phyloP scores from a whole-genome alignment of 1,140 invertebrate genomes.

The Mesaphorura yosii region DNA sequence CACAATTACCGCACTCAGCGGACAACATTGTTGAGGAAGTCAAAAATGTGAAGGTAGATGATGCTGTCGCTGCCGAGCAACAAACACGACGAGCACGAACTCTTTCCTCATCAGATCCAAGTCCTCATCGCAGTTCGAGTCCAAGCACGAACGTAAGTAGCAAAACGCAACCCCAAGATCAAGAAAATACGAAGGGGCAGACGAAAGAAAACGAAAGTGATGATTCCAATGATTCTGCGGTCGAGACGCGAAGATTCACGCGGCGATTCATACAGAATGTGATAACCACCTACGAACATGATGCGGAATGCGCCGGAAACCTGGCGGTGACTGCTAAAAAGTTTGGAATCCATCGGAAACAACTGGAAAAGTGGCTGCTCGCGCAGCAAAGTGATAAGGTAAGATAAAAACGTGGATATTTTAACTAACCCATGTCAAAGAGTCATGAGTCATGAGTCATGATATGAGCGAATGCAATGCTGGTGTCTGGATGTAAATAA shows the following conservation, averaged over 20 bases:
- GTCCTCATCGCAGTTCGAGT: slow-evolving; percentile 10
- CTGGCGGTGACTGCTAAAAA: slow-evolving; percentile 72
- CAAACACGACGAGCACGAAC: slow-evolving; percentile 8
- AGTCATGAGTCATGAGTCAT: background rate
- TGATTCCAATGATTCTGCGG: background rate
- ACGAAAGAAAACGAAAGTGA: no score
- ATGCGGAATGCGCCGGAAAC: slow-evolving; percentile 70
- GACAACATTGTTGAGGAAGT: no score
- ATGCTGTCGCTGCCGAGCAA: no score
- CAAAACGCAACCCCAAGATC: background rate
- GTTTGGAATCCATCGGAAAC: slow-evolving; percentile 69
- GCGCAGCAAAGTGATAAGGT: slow-evolving; percentile 22
- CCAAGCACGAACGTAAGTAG: no score
- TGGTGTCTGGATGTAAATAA: background rate
- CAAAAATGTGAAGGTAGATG: no score
- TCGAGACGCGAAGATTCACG: slow-evolving; percentile 66
- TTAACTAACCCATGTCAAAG: background rate
- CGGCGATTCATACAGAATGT: slow-evolving; percentile 74
- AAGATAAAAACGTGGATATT: background rate
- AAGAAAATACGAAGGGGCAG: slow-evolving; percentile 9
- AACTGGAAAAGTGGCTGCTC: slow-evolving; percentile 80
- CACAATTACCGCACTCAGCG: background rate
- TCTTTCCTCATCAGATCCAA: slow-evolving; percentile 15
- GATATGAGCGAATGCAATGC: background rate
- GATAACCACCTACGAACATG: slow-evolving; percentile 66